Base-by-base conservation (phyloP, 2,888 invertebrate species). In the Busseola fusca region DNA sequence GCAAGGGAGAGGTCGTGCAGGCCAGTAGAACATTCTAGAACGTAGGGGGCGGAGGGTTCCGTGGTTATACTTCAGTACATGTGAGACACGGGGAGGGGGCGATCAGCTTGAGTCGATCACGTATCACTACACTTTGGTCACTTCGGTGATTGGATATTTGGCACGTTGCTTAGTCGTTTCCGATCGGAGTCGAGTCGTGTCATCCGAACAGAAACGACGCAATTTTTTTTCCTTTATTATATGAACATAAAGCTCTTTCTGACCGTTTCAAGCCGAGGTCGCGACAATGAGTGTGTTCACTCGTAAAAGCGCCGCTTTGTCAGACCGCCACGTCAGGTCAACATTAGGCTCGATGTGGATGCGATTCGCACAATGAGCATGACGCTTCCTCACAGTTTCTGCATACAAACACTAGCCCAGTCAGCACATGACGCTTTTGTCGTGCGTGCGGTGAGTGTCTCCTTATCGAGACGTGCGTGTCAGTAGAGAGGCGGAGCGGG, bases 401-500 rank as follows among this genome's bases (percentile, higher is more conserved):
- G n/a, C n/a, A n/a, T n/a, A n/a, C n/a, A n/a, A n/a, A n/a, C n/a
- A n/a, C n/a, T n/a, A n/a, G n/a, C n/a, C n/a, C n/a, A n/a, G n/a
- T n/a, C n/a, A n/a, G n/a, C n/a, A n/a, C n/a, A n/a, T n/a, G n/a
- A n/a, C n/a, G n/a, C n/a, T n/a, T n/a, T n/a, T n/a, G n/a, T n/a
- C n/a, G n/a, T n/a, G n/a, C n/a, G n/a, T n/a, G 3, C 2, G 34
- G 5, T 16, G 42, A 16, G 16, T 16, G 42, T 42, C 6, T 34
- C 34, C 2, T 2, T 34, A 34, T 34, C 34, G 34, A 34, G 34
- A 4, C 34, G 5, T 34, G 34, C 10, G 37, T 1, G 10, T 1
- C 25, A 52, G 52, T 25, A 52, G 3, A 52, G 82, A 5, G 79
- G 79, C 10, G 40, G 58, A 6, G 58, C 37, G 58, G 58, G 25